Percentiles rank a stretch among this genome's conserved stretches.
phyloP scores from a whole-genome alignment of 2,888 invertebrate genomes.

The Clostera curtula region DNA sequence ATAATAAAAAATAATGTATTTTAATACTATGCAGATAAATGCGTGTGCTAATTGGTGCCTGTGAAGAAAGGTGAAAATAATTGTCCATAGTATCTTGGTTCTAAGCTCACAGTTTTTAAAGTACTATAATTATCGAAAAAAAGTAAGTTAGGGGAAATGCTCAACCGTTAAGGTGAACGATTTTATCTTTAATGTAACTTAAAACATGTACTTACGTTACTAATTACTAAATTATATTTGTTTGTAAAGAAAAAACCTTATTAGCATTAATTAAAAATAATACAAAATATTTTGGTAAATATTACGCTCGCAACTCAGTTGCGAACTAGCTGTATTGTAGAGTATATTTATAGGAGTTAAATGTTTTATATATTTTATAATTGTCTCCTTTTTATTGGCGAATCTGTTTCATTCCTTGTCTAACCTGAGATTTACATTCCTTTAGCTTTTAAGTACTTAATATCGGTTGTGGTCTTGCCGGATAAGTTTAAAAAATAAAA shows the following conservation, averaged over 20 bases:
- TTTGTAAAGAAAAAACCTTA: conserved; percentile 10
- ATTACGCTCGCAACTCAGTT: conserved; percentile 8
- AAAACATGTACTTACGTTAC: conserved; percentile 1
- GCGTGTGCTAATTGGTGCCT: conserved; percentile 52
- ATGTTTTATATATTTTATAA: conserved; percentile 33
- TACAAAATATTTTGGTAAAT: not conserved
- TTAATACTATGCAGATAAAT: conserved; percentile 30
- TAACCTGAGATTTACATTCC: conserved; percentile 62
- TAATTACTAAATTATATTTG: not conserved
- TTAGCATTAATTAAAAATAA: not conserved
- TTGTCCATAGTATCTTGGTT: conserved; percentile 9
- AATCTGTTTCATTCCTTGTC: conserved; percentile 46
- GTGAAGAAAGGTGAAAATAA: conserved; percentile 18
- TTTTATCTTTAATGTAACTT: conserved; percentile 17
- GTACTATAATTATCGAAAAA: conserved; percentile 17
- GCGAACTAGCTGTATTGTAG: conserved; percentile 10
- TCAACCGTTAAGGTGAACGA: conserved; percentile 30
- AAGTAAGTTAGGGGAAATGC: conserved; percentile 30
- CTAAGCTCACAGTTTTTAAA: conserved; percentile 14
- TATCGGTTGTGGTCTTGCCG: conserved; percentile 77
- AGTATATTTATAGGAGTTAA: conserved; percentile 17
- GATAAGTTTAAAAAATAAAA: conserved; percentile 73
- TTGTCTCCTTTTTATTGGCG: conserved; percentile 37
- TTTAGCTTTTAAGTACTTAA: conserved; percentile 73
- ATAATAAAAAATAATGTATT: conserved; percentile 28